Evolutionary conservation across 2,888 invertebrate genomes (phyloP).

Genomic region (Lepetodrilus schrolli): DNA sequence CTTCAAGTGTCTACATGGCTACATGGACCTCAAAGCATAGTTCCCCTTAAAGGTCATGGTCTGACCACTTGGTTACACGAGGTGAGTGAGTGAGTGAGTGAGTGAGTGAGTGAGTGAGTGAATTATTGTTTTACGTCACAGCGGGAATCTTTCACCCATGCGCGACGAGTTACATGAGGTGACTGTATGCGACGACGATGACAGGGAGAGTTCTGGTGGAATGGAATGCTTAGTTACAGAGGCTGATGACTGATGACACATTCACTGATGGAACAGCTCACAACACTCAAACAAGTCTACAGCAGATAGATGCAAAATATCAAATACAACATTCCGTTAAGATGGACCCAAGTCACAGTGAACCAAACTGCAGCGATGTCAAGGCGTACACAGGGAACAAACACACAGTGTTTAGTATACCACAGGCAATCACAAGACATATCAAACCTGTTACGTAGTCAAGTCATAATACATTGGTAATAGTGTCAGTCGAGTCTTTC

Average conservation of each 20-base stretch:
- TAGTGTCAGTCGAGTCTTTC: neutral
- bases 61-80: too few relatives aligned
- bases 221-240: slow-evolving; percentile 27
- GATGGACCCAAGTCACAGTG: slow-evolving; percentile 55
- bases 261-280: neutral
- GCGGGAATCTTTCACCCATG: too few relatives aligned
- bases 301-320: slow-evolving; percentile 37
- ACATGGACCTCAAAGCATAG: too few relatives aligned
- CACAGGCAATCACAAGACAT: neutral
- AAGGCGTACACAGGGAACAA: slow-evolving; percentile 17
- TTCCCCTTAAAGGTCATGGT: too few relatives aligned
- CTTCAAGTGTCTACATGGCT: too few relatives aligned
- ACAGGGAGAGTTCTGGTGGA: neutral
- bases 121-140: too few relatives aligned
- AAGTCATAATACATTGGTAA: slow-evolving; percentile 6
- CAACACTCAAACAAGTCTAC: neutral
- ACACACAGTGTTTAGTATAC: slow-evolving; percentile 23
- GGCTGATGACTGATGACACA: slow-evolving; percentile 5
- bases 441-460: slow-evolving; percentile 15
- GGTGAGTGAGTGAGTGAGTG: too few relatives aligned
- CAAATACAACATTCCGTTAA: slow-evolving; percentile 57
- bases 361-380: slow-evolving; percentile 12
- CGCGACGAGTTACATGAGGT: too few relatives aligned
- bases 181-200: too few relatives aligned
- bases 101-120: too few relatives aligned